Percentiles rank a stretch among this genome's conserved stretches.
These are phyloP conservation scores for Muscicapa adusta DNA, from an alignment of 2,113 vertebrate genomes.

Conservation along the genomic window DNA sequence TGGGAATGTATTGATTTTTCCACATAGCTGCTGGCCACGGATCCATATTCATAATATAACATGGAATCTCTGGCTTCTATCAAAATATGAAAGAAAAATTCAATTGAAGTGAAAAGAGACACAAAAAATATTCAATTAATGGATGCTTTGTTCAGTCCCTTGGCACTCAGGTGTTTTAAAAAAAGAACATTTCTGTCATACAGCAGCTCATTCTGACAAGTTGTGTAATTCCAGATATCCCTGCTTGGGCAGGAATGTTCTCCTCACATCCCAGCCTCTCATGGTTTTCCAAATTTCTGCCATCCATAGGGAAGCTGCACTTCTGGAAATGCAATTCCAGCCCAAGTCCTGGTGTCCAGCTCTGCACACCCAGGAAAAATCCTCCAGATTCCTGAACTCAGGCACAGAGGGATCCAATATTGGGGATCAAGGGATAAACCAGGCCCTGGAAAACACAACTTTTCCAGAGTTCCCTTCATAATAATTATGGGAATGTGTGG, in stretches of 20 bases:
- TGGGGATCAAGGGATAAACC: not conserved
- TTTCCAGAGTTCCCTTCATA: rapidly evolving
- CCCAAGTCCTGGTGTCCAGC: not conserved
- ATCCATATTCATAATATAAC: not conserved
- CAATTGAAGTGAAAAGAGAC: not conserved
- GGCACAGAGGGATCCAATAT: not conserved
- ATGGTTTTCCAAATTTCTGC: not conserved
- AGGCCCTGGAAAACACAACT: not conserved
- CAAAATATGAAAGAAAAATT: not conserved
- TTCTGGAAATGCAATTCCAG: not conserved
- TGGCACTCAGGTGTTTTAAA: not conserved
- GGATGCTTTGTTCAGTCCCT: not conserved
- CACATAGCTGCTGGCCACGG: slow-evolving; percentile 16
- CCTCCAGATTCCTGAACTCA: not conserved
- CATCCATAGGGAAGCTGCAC: not conserved
- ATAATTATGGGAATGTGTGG: rapidly evolving
- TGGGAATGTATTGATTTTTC: slow-evolving; percentile 37
- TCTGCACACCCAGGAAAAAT: not conserved
- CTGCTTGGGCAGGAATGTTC: not conserved
- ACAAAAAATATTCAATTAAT: not conserved
- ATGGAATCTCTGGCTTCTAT: slow-evolving; percentile 2
- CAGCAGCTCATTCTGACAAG: not conserved
- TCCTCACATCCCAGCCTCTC: not conserved
- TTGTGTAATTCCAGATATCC: not conserved
- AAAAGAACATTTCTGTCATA: not conserved